phyloP scores from a whole-genome alignment of 2,888 invertebrate genomes.

The Physocephala rufipes region DNA sequence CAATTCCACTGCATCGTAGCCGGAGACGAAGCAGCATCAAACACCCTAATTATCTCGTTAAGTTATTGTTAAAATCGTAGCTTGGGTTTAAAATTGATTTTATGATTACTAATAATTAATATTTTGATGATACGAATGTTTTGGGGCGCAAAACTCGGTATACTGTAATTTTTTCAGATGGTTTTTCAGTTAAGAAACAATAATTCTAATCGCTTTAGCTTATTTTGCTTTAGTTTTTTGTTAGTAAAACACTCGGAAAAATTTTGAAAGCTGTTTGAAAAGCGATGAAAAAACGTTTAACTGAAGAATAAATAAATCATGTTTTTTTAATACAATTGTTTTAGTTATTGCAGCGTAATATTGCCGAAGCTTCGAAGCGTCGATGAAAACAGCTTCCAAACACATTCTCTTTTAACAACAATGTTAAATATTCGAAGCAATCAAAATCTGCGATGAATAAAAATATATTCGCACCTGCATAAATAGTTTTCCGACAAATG shows the following conservation, averaged over 20 bases:
- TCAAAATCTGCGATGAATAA: neutral
- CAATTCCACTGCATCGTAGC: too few relatives aligned
- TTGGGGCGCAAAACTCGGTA: too few relatives aligned
- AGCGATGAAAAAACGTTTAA: too few relatives aligned
- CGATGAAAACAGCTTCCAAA: neutral
- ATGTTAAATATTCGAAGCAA: neutral
- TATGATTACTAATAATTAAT: neutral
- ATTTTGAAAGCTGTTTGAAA: too few relatives aligned
- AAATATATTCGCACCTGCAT: conserved; percentile 36
- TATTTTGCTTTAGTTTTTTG: too few relatives aligned
- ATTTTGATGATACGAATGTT: neutral
- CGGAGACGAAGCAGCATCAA: too few relatives aligned
- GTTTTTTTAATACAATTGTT: conserved; percentile 3
- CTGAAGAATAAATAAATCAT: neutral
- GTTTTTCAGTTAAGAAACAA: too few relatives aligned
- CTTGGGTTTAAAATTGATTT: neutral
- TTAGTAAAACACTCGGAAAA: too few relatives aligned
- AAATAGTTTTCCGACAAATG: conserved; percentile 4
- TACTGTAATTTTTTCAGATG: too few relatives aligned
- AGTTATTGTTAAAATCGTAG: too few relatives aligned
- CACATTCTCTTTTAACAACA: neutral
- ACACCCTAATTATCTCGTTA: too few relatives aligned
- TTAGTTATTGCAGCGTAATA: neutral
- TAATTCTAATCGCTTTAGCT: too few relatives aligned
- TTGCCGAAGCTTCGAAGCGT: neutral